Evolutionary conservation across 2,113 vertebrate genomes (phyloP), one percentile per base, ranked within the genome.

Genomic region (Thamnaconus septentrionalis): DNA sequence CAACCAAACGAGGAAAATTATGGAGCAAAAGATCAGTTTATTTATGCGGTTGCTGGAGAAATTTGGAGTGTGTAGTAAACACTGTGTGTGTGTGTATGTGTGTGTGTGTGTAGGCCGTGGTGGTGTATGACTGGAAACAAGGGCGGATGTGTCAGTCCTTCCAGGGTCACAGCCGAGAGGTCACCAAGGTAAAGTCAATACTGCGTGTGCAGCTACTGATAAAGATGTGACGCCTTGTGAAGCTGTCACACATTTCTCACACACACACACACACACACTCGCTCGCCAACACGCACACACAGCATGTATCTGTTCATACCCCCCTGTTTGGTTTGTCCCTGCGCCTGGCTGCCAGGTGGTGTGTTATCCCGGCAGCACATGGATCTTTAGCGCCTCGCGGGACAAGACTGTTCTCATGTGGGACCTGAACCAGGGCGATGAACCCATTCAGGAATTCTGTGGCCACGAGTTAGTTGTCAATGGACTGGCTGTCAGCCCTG

Each of bases 401-500:
- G 97, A 99, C 87, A 96, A 91, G 83, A 93, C 66, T 0, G 95
- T 91, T 43, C 74, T 94, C 75, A 94, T 98, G 94, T 99, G 97
- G 97, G 94, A 97, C 69, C 76, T 95, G 2, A 87, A 90, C 0
- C 68, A 92, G 45, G 69, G 90, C 1, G 73, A 87, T 0, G 91
- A 91, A 59, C 93, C 94, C 2, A 88, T 91, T 7, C 95, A 95
- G 86, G 87, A 79, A 59, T 95, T 95, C 59, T 88, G 86, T 57
- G 96, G 96, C 0, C 96, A 99, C 1, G 89, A 94, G 47, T 88
- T 99, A 85, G 95, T 96, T 11, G 94, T 99, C 64, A 98, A 96
- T 0, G 97, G 97, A 0, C 73, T 99, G 61, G 94, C 96, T 4
- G 85, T 95, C 82, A 95, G 94, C 83, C 93, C 95, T 53, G 97